These are phyloP conservation scores for Spinus olivaceus DNA, from an alignment of 2,797 vertebrate species.

Conservation along the genomic window DNA sequence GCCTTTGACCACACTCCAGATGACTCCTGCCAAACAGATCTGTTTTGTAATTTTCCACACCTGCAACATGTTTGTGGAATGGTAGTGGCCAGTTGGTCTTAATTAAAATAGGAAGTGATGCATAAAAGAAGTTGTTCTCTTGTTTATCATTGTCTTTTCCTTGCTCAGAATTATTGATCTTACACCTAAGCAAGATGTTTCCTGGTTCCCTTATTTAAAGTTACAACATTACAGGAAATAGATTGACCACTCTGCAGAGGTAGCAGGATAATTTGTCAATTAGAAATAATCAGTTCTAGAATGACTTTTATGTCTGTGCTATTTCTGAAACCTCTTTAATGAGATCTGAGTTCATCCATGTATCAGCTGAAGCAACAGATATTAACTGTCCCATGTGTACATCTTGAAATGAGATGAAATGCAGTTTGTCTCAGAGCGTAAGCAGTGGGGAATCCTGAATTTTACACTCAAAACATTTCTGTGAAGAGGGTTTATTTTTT, in stretches of 20 bases:
- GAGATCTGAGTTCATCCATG: slow-evolving; percentile 19
- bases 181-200: neutral
- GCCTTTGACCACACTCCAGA: neutral
- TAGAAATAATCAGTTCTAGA: slow-evolving; percentile 59
- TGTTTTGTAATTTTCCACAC: neutral
- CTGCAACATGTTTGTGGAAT: neutral
- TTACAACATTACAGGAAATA: slow-evolving; percentile 44
- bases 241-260: slow-evolving; percentile 39
- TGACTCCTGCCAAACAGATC: neutral
- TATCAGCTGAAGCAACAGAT: neutral
- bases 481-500: neutral
- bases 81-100: neutral
- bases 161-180: slow-evolving; percentile 27
- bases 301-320: slow-evolving; percentile 57
- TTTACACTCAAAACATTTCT: neutral
- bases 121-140: neutral
- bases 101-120: neutral
- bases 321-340: slow-evolving; percentile 65
- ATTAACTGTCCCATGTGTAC: neutral
- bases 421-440: neutral
- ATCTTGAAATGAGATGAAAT: neutral
- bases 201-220: slow-evolving; percentile 49
- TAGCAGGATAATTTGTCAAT: slow-evolving; percentile 66
- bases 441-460: neutral
- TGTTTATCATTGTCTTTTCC: neutral